These are phyloP conservation scores for Chloroceryle inda DNA, from an alignment of 2,797 vertebrate genomes.

Conservation along the genomic window DNA sequence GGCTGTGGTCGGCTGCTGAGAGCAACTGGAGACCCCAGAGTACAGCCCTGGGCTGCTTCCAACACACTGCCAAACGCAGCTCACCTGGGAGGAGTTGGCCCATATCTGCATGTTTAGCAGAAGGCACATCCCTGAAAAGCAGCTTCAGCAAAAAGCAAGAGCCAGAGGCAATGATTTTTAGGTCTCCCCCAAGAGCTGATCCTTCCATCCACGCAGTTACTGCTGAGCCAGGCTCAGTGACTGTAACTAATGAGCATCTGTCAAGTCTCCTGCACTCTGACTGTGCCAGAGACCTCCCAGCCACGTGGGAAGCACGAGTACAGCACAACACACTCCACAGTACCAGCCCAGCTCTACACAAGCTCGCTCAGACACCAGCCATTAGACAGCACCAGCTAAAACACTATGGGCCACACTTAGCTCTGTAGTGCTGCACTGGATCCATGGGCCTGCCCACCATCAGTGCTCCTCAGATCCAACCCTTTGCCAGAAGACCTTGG, in stretches of 20 bases:
- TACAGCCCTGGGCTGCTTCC: not conserved
- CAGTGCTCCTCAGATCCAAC: not conserved
- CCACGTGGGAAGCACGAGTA: rapidly evolving
- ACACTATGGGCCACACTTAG: rapidly evolving
- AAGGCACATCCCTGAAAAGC: not conserved
- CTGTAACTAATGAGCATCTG: not conserved
- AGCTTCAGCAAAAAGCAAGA: not conserved
- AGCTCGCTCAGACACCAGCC: rapidly evolving
- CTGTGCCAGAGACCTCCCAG: not conserved
- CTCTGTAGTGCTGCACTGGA: not conserved
- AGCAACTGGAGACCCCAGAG: not conserved
- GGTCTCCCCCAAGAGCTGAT: not conserved
- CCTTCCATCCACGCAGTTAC: not conserved
- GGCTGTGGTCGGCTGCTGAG: not conserved
- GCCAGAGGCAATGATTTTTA: not conserved
- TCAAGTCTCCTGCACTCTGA: not conserved
- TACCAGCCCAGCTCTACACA: not conserved
- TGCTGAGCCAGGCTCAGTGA: not conserved
- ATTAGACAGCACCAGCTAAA: not conserved
- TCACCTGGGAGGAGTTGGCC: rapidly evolving
- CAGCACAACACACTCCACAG: not conserved
- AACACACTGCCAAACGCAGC: not conserved
- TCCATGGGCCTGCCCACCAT: not conserved
- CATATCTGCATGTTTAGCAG: not conserved
- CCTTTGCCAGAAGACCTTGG: not conserved